Percentiles rank a stretch among this genome's conserved stretches.
These are phyloP conservation scores for Dromius quadrimaculatus DNA, from an alignment of 2,888 invertebrate genomes.

Conservation along the genomic window DNA sequence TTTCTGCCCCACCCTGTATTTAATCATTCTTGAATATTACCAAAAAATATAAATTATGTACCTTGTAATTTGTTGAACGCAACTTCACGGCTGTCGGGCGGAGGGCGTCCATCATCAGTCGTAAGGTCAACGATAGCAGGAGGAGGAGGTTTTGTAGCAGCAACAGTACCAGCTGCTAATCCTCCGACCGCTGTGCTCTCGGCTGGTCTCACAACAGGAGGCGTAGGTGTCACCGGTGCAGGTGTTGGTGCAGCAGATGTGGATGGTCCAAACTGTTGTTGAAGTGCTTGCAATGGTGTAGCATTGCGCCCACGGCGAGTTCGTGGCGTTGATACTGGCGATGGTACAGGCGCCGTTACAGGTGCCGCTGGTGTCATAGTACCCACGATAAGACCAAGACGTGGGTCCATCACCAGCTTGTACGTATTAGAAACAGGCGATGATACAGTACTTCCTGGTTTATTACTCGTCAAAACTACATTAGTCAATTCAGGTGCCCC, in stretches of 20 bases:
- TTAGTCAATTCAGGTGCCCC: constrained; percentile 16
- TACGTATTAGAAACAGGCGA: constrained; percentile 57
- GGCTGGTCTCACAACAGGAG: constrained; percentile 70
- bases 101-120: constrained; percentile 73
- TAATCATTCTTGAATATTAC: too few relatives aligned
- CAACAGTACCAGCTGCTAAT: constrained; percentile 73
- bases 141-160: constrained; percentile 62
- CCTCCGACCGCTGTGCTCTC: constrained; percentile 82
- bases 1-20: too few relatives aligned
- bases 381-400: constrained; percentile 67
- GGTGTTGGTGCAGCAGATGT: not conserved
- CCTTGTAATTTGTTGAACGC: constrained; percentile 82
- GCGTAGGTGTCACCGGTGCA: not conserved
- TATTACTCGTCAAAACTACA: not conserved
- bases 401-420: constrained; percentile 70
- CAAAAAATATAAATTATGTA: constrained; percentile 47
- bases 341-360: not conserved
- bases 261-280: constrained; percentile 7
- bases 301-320: constrained; percentile 75
- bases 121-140: constrained; percentile 74
- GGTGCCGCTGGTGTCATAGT: constrained; percentile 60
- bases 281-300: constrained; percentile 31
- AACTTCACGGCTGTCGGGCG: constrained; percentile 79
- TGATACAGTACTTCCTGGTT: constrained; percentile 24
- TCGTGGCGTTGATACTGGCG: constrained; percentile 64